A percentile compares a stretch with the other conserved stretches of the same genome.
Evolutionary conservation across 1,140 invertebrate species (phyloP).

Genomic region (Brachionus rotundiformis): DNA sequence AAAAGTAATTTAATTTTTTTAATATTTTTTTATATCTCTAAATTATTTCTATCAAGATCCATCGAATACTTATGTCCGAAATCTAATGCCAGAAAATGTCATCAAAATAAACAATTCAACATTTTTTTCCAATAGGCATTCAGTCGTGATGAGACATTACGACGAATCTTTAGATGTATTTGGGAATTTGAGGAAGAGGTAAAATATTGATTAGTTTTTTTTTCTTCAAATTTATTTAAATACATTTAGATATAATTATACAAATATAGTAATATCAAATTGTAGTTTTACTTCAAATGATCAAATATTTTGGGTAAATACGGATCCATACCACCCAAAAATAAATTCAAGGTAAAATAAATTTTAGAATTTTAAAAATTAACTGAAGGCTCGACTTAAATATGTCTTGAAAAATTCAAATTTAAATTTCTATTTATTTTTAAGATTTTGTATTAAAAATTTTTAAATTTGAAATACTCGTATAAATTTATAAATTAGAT

Average conservation of each 20-base stretch:
- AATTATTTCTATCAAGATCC: conserved; percentile 28
- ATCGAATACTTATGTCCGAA: background rate
- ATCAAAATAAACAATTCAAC: conserved; percentile 41
- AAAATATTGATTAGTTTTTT: background rate
- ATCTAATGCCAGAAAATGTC: conserved; percentile 46
- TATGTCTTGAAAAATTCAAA: too few species aligned
- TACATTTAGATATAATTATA: conserved; percentile 41
- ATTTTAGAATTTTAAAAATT: too few species aligned
- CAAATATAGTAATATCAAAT: conserved; percentile 35
- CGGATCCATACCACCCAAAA: background rate
- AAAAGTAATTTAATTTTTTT: conserved; percentile 15
- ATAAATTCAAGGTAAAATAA: conserved; percentile 31
- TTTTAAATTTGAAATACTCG: too few species aligned
- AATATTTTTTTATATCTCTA: background rate
- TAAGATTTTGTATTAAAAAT: too few species aligned
- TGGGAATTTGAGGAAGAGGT: conserved; percentile 48
- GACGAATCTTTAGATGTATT: conserved; percentile 4
- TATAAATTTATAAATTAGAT: too few species aligned
- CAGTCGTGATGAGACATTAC: conserved; percentile 27
- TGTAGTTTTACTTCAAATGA: conserved; percentile 41
- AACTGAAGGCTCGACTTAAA: too few species aligned
- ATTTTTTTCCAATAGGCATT: conserved; percentile 39
- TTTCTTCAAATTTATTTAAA: background rate
- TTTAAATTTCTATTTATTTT: too few species aligned
- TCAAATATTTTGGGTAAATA: conserved; percentile 50